Evolutionary conservation across 2,797 vertebrate species (phyloP), one percentile per base, ranked within the genome.

Genomic region (Channallabes apus): DNA sequence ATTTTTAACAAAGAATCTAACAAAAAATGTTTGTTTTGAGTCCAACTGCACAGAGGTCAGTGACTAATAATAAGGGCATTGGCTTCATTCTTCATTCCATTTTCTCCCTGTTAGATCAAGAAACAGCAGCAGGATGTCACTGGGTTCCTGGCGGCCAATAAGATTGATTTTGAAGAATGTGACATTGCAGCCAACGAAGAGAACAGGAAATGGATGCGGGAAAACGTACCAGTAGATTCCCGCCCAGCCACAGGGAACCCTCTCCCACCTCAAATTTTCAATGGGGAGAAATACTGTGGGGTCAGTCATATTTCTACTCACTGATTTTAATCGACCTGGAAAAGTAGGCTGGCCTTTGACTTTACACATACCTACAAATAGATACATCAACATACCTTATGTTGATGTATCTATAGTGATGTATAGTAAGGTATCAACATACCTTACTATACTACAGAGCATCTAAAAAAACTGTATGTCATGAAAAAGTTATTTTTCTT

Each of bases 111-210:
- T 22, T 93, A 99, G 98, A 98, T 99, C 91, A 99, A 99, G 94
- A 99, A 99, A 93, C 96, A 99, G 92, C 98, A 99, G 90, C 97
- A 99, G 94, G 97, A 98, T 90, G 96, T 99, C 22, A 91, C 97
- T 91, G 94, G 97, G 65, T 98, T 98, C 92, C 93, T 99, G 88
- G 94, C 96, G 46, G 97, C 94, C 91, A 97, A 98, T 92, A 99
- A 98, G 94, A 99, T 99, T 1, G 95, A 96, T 67, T 99, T 95
- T 85, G 97, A 99, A 93, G 97, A 98, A 91, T 97, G 96, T 85
- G 98, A 99, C 91, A 99, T 99, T 3, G 98, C 97, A 0, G 96
- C 97, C 89, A 96, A 96, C 0, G 98, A 99, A 91, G 96, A 94
- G 87, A 98, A 98, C 92, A 94, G 97, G 88, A 98, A 97, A 88